Evolutionary conservation across 1,140 invertebrate species (phyloP), one percentile per base, ranked within the genome.

Genomic region (Harpegnathos saltator): DNA sequence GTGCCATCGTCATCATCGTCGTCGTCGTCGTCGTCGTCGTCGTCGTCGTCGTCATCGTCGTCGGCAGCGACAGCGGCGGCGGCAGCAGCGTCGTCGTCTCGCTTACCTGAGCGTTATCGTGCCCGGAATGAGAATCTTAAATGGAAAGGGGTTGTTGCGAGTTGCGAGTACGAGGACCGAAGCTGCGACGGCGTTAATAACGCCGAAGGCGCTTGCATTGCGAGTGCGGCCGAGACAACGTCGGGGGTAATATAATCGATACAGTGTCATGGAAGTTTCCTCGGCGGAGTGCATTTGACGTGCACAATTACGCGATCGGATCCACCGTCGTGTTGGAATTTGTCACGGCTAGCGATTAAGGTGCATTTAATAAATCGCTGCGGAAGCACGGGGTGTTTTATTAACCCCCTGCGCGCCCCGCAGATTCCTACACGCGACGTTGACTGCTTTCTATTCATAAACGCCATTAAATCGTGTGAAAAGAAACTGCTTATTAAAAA

Each of bases 31-130:
- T 29, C 26, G 69, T 48, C 65, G 75, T 24, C 65, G 54, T 66
- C 75, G 62, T 73, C 50, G 66, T 59, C 58, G 48, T n/a, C 85
- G 85, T 89, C 81, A n/a, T n/a, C n/a, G n/a, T n/a, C n/a, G n/a
- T n/a, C n/a, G n/a, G n/a, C n/a, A n/a, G n/a, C n/a, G n/a, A n/a
- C n/a, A n/a, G n/a, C n/a, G n/a, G n/a, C n/a, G n/a, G n/a, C n/a
- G n/a, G n/a, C n/a, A n/a, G n/a, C n/a, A n/a, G n/a, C 50, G 66
- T 59, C 58, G 48, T n/a, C 85, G 85, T 89, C 81, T 90, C 83
- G 77, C 85, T 90, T 90, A 90, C 87, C 87, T 89, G 82, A 56
- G 66, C 85, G 85, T 87, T 89, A 90, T 78, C 89, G 87, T 89
- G 81, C 77, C 50, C 19, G 56, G 86, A 85, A 89, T 89, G 88